These are phyloP conservation scores for Falco biarmicus DNA, from an alignment of 2,797 vertebrate species.

Conservation along the genomic window DNA sequence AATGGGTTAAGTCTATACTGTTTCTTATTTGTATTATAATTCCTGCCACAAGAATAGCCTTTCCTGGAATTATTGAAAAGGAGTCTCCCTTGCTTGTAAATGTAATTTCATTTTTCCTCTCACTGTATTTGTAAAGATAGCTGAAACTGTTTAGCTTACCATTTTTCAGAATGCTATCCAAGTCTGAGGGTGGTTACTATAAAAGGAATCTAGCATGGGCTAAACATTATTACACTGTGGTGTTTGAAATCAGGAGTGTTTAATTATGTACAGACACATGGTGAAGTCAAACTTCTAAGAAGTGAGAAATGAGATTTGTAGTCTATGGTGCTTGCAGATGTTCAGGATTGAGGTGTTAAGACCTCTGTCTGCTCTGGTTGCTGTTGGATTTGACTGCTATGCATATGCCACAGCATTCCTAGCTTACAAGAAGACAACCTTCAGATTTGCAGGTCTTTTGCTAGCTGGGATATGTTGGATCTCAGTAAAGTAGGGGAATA, in stretches of 20 bases:
- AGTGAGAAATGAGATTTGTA: background rate
- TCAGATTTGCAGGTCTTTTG: background rate
- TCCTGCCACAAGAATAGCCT: slow-evolving; percentile 30
- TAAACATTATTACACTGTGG: background rate
- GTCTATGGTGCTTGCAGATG: background rate
- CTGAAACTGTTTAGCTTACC: background rate
- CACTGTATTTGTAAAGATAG: slow-evolving; percentile 2
- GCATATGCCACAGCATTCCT: background rate
- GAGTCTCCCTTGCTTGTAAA: slow-evolving; percentile 30
- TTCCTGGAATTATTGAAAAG: slow-evolving; percentile 40
- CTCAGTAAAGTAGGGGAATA: background rate
- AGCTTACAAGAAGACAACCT: background rate
- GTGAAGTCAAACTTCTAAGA: background rate
- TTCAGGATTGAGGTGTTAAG: background rate
- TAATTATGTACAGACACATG: background rate
- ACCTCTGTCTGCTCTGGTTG: background rate
- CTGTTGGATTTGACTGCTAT: background rate
- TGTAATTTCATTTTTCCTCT: slow-evolving; percentile 21
- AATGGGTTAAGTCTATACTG: slow-evolving; percentile 47
- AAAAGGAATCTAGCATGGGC: background rate
- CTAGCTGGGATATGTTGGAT: background rate
- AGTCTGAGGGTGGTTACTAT: background rate
- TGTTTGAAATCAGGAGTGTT: slow-evolving; percentile 6
- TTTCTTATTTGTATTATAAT: slow-evolving; percentile 38
- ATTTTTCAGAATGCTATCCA: slow-evolving; percentile 28